phyloP scores from a whole-genome alignment of 1,140 invertebrate species.

The Drosophila virilis region DNA sequence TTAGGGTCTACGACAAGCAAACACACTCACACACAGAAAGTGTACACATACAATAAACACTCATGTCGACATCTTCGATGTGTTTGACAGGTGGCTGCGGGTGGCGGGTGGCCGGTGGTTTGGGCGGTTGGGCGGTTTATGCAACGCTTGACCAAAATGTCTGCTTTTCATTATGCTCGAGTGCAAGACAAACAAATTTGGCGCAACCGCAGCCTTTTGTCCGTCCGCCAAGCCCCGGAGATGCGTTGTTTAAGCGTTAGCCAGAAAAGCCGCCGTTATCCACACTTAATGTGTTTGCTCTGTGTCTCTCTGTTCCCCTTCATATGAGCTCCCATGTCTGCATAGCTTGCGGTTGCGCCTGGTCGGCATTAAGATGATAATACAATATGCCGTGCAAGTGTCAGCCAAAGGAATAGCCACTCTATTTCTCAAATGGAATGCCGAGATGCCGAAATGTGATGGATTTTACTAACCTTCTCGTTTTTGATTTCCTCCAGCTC shows the following conservation, averaged over 20 bases:
- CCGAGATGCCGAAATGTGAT: background rate
- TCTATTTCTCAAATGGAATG: slow-evolving; percentile 19
- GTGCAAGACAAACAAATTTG: slow-evolving; percentile 79
- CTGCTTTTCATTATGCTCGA: slow-evolving; percentile 80
- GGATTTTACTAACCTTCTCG: slow-evolving; percentile 73
- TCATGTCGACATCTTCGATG: slow-evolving; percentile 41
- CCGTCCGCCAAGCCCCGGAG: slow-evolving; percentile 26
- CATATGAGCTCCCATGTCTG: background rate
- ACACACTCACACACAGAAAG: slow-evolving; percentile 15
- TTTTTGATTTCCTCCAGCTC: slow-evolving; percentile 83
- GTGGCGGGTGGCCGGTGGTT: slow-evolving; percentile 1
- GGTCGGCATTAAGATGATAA: slow-evolving; percentile 24
- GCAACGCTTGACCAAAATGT: slow-evolving; percentile 70
- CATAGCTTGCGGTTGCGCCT: slow-evolving; percentile 24
- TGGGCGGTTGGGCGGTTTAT: slow-evolving; percentile 34
- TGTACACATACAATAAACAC: slow-evolving; percentile 11
- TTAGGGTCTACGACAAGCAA: slow-evolving; percentile 71
- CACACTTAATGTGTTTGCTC: slow-evolving; percentile 70
- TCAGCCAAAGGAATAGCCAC: slow-evolving; percentile 24
- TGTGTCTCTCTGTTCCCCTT: slow-evolving; percentile 21
- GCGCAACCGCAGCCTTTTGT: slow-evolving; percentile 55
- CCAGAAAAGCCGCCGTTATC: slow-evolving; percentile 50
- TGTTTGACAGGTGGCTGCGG: slow-evolving; percentile 60
- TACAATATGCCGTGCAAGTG: slow-evolving; percentile 52
- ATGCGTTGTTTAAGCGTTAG: slow-evolving; percentile 42